Conservation (phyloP, 2,888 invertebrate species). For the Drosophila siamana region DNA sequence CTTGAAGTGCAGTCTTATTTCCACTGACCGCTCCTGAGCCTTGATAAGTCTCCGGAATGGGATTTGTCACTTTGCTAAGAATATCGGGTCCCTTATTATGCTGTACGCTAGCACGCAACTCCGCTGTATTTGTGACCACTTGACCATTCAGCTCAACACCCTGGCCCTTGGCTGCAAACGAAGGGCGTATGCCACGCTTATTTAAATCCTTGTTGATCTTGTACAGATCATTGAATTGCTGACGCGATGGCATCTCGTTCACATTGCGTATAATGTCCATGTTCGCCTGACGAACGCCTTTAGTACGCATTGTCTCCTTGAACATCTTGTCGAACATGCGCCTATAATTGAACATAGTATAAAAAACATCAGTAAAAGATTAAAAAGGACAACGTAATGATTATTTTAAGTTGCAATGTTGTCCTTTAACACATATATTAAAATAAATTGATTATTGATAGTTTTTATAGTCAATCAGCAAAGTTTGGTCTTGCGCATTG, state of each 20-base stretch:
- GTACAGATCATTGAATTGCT: conserved; percentile 82
- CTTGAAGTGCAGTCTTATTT: not conserved
- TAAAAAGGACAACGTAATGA: too few species aligned
- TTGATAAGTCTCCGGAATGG: conserved; percentile 62
- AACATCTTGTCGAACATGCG: conserved; percentile 80
- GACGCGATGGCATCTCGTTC: conserved; percentile 80
- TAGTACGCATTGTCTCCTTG: conserved; percentile 78
- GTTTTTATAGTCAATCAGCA: too few species aligned
- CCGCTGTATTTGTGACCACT: conserved; percentile 62
- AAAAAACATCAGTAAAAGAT: not conserved
- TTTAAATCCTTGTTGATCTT: conserved; percentile 79
- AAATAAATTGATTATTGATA: too few species aligned
- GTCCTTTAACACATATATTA: too few species aligned
- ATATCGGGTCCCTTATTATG: conserved; percentile 75
- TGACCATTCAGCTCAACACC: conserved; percentile 80
- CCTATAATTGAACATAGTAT: conserved; percentile 58
- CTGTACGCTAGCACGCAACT: conserved; percentile 79
- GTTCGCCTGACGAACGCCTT: conserved; percentile 69
- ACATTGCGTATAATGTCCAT: conserved; percentile 81
- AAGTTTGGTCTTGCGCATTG: too few species aligned
- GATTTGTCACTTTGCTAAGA: conserved; percentile 66
- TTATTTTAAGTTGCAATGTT: too few species aligned
- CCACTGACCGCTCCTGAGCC: not conserved
- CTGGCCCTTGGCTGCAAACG: conserved; percentile 71
- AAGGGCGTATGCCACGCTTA: conserved; percentile 66